Percentiles rank a stretch among this genome's conserved stretches.
Conservation (phyloP, 1,140 invertebrate genomes). For the Chelonus insularis region DNA sequence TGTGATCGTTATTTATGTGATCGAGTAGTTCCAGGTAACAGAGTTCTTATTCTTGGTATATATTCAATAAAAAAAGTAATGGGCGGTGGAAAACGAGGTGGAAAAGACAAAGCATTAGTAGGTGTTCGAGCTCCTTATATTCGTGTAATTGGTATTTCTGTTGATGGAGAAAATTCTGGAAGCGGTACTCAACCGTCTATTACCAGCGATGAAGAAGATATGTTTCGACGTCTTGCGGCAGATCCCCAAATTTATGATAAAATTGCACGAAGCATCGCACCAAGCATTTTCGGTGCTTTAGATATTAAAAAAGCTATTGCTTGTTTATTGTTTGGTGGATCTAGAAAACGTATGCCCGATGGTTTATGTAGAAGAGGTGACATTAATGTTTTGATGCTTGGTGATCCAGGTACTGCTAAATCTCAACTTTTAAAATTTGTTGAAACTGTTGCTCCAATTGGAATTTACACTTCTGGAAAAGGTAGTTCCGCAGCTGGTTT, state of each 20-base stretch:
- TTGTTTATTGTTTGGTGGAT: slow-evolving; percentile 92
- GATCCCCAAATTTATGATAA: slow-evolving; percentile 88
- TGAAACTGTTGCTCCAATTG: slow-evolving; percentile 93
- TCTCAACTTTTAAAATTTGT: slow-evolving; percentile 98
- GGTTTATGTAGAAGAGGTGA: slow-evolving; percentile 94
- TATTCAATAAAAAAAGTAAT: slow-evolving; percentile 94
- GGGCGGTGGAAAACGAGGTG: slow-evolving; percentile 65
- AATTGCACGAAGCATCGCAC: slow-evolving; percentile 90
- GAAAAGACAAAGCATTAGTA: slow-evolving; percentile 84
- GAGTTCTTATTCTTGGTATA: slow-evolving; percentile 91
- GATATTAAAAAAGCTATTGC: slow-evolving; percentile 99
- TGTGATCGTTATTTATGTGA: slow-evolving; percentile 96
- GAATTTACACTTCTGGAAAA: slow-evolving; percentile 98
- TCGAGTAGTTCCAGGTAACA: slow-evolving; percentile 93
- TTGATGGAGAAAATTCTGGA: slow-evolving; percentile 71
- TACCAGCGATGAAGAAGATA: slow-evolving; percentile 89
- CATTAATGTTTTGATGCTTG: slow-evolving; percentile 93
- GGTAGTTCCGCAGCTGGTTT: slow-evolving; percentile 98
- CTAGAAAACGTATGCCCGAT: slow-evolving; percentile 89
- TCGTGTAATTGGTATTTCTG: slow-evolving; percentile 88
- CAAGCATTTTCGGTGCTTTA: slow-evolving; percentile 92
- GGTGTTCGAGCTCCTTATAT: slow-evolving; percentile 94
- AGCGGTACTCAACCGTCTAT: slow-evolving; percentile 65
- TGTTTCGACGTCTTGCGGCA: slow-evolving; percentile 83
- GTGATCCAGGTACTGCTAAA: slow-evolving; percentile 99